Conservation (phyloP, 2,888 invertebrate species). For the Eilema caniola region DNA sequence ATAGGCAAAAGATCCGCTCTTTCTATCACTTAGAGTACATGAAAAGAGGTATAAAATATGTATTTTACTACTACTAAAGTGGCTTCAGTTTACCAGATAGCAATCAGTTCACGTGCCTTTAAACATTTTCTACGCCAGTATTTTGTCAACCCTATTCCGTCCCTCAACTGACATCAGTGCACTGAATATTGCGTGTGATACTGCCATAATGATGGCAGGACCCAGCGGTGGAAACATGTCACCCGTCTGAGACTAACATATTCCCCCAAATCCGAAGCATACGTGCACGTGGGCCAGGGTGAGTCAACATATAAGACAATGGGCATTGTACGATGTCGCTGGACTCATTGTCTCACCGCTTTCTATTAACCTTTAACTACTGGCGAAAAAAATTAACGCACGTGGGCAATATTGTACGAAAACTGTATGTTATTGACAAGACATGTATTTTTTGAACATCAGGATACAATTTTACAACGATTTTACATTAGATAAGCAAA, state of each 20-base stretch:
- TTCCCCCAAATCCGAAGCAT: conserved; percentile 7
- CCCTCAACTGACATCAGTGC: background rate
- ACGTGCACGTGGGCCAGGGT: conserved; percentile 44
- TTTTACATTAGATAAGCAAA: too few species aligned
- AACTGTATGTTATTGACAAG: background rate
- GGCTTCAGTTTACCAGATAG: background rate
- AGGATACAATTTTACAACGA: too few species aligned
- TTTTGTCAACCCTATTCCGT: background rate
- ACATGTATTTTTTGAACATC: too few species aligned
- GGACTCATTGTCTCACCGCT: conserved; percentile 72
- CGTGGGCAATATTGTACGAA: conserved; percentile 20
- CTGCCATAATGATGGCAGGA: background rate
- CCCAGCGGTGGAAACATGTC: background rate
- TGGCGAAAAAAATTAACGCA: conserved; percentile 60
- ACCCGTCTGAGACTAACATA: background rate
- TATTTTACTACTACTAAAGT: background rate
- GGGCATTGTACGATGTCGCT: conserved; percentile 64
- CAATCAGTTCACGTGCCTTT: background rate
- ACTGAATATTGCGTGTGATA: background rate
- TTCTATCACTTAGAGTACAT: too few species aligned
- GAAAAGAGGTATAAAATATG: too few species aligned
- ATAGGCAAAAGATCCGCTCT: too few species aligned
- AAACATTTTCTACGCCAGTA: background rate
- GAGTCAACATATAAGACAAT: conserved; percentile 69
- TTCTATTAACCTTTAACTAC: conserved; percentile 77